A percentile compares a stretch with the other conserved stretches of the same genome.
phyloP scores from a whole-genome alignment of 2,888 invertebrate genomes.

The Melanophora roralis region DNA sequence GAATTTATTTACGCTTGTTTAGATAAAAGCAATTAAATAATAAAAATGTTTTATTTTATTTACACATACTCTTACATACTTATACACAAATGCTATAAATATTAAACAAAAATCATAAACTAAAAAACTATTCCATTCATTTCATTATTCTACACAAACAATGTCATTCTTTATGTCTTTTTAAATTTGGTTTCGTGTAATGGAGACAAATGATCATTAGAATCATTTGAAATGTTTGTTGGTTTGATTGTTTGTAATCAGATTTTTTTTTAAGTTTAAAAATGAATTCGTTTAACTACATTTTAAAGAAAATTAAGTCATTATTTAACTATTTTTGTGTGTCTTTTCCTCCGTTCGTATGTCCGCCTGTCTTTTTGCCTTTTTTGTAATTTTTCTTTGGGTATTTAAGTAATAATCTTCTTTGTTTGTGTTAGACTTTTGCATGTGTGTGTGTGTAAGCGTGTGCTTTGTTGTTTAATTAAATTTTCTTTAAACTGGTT shows the following conservation, averaged over 20 bases:
- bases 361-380: background rate
- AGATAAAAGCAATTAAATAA: background rate
- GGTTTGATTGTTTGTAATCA: slow-evolving; percentile 4
- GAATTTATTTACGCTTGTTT: background rate
- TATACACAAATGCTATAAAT: too few species aligned
- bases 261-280: slow-evolving; percentile 22
- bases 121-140: too few species aligned
- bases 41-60: slow-evolving; percentile 11
- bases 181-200: background rate
- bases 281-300: background rate
- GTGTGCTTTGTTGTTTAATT: background rate
- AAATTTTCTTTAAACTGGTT: slow-evolving; percentile 16
- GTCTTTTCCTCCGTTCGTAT: background rate
- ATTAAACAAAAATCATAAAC: too few species aligned
- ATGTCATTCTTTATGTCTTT: too few species aligned
- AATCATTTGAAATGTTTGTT: background rate
- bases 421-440: background rate
- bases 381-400: too few species aligned
- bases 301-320: slow-evolving; percentile 25
- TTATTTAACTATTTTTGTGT: slow-evolving; percentile 20
- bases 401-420: background rate
- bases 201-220: background rate
- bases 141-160: too few species aligned
- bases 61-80: too few species aligned
- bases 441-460: too few species aligned